Conservation (phyloP, 2,113 vertebrate species). For the Zosterops pallidus region DNA sequence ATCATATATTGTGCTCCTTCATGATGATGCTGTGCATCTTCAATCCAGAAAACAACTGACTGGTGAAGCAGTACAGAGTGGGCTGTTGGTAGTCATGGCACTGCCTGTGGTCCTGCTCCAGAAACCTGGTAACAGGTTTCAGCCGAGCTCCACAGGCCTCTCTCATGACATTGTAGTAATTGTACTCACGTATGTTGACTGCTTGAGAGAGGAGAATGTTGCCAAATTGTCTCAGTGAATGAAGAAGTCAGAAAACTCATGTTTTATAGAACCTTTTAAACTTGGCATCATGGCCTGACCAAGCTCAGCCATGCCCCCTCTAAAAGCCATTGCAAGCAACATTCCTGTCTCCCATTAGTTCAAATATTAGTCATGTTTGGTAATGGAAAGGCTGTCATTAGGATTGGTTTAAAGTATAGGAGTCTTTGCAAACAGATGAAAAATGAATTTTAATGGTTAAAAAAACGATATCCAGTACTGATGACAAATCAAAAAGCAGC, state of each 20-base stretch:
- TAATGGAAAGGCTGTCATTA: background rate
- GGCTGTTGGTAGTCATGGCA: background rate
- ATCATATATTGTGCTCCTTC: background rate
- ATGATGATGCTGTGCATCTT: background rate
- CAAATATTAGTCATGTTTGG: background rate
- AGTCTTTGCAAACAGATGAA: background rate
- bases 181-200: background rate
- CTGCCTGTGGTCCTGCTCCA: background rate
- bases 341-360: background rate
- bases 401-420: background rate
- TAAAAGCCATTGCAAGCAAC: background rate
- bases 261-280: background rate
- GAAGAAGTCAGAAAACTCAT: background rate
- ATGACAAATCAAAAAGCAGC: background rate
- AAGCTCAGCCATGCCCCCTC: background rate
- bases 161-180: background rate
- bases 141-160: background rate
- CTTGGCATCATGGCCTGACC: accelerated
- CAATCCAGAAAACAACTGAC: background rate
- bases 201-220: background rate
- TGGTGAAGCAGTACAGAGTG: background rate
- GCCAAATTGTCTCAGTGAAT: background rate
- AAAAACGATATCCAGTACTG: background rate
- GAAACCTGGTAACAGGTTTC: background rate
- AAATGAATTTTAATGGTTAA: background rate